Percentiles rank a stretch among this genome's conserved stretches.
Conservation (phyloP, 1,140 invertebrate genomes). For the Littorina saxatilis region DNA sequence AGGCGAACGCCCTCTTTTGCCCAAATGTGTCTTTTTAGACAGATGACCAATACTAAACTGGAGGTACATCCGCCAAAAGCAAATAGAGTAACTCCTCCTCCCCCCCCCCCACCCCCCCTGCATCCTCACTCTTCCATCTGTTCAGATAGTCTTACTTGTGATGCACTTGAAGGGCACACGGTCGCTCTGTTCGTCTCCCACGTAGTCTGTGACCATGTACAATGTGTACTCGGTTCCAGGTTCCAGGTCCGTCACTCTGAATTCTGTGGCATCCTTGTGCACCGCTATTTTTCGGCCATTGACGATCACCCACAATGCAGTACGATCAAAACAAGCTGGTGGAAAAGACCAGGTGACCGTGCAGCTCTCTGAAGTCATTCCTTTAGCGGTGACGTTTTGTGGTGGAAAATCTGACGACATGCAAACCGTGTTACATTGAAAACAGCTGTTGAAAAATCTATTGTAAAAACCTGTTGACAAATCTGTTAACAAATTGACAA, state of each 20-base stretch:
- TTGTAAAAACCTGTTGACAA: too few species aligned
- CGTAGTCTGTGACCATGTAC: conserved; percentile 18
- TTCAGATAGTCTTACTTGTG: conserved; percentile 16
- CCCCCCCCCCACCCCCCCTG: too few species aligned
- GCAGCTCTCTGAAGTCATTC: background rate
- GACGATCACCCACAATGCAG: conserved; percentile 33
- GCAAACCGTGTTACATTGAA: too few species aligned
- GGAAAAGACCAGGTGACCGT: conserved; percentile 29
- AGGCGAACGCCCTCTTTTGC: too few species aligned
- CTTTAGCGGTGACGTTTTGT: conserved; percentile 8
- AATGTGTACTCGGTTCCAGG: conserved; percentile 20
- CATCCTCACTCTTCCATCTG: too few species aligned
- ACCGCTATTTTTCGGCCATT: background rate
- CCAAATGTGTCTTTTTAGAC: too few species aligned
- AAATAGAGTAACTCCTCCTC: too few species aligned
- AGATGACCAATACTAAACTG: too few species aligned
- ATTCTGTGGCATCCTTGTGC: conserved; percentile 17
- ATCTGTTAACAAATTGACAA: too few species aligned
- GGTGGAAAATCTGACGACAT: conserved; percentile 24
- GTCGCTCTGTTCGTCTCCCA: conserved; percentile 24
- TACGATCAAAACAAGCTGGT: conserved; percentile 35
- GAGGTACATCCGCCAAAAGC: too few species aligned
- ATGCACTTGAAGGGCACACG: background rate
- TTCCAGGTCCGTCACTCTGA: background rate
- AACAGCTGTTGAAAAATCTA: too few species aligned